A percentile compares a stretch with the other conserved stretches of the same genome.
Conservation (phyloP, 2,113 vertebrate species). For the Chaetorhynchus papuensis region DNA sequence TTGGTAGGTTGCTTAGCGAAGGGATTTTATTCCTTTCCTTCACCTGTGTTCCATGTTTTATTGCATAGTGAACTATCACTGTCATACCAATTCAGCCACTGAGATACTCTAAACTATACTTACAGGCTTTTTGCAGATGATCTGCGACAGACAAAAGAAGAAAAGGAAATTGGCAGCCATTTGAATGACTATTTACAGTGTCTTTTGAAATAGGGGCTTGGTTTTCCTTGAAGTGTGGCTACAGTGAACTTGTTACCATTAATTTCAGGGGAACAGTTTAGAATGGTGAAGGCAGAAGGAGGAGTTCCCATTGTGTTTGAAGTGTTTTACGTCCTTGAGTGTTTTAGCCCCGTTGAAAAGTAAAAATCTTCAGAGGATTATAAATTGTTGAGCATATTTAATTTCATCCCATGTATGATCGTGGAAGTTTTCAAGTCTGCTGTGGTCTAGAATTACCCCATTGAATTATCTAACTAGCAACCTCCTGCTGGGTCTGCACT, state of each 20-base stretch:
- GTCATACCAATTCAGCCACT: not conserved
- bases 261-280: not conserved
- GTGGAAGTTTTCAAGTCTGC: not conserved
- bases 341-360: not conserved
- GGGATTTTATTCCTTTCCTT: not conserved
- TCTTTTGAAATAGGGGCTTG: not conserved
- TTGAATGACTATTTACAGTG: not conserved
- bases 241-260: not conserved
- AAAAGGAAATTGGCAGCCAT: not conserved
- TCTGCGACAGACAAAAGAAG: not conserved
- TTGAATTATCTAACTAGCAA: not conserved
- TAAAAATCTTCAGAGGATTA: not conserved
- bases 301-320: not conserved
- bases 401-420: not conserved
- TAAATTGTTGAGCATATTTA: not conserved
- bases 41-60: not conserved
- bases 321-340: not conserved
- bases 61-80: not conserved
- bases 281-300: not conserved
- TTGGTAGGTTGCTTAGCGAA: not conserved
- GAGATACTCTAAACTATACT: not conserved
- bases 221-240: not conserved
- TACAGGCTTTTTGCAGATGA: not conserved
- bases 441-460: not conserved
- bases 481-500: not conserved